Evolutionary conservation across 2,888 invertebrate genomes (phyloP), one percentile per base, ranked within the genome.

Genomic region (Zaprionus obscuricornis): DNA sequence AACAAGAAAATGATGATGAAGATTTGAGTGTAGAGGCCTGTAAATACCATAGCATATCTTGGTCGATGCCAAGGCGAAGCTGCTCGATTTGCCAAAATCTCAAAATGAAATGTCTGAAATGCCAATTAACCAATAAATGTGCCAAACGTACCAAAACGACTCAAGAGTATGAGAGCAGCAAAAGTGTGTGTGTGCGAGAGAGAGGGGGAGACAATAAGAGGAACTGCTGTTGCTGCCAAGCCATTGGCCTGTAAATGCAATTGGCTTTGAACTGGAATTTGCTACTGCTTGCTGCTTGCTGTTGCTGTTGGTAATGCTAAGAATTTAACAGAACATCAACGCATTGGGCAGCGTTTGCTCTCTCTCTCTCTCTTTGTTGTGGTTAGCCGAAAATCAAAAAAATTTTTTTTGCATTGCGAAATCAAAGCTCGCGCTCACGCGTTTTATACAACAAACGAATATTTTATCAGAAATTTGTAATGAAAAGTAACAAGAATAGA

Each of bases 81-180:
- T n/a, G 20, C 37, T 11, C 26, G 14, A 17, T 29, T 31, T 39
- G 14, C 50, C 13, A 31, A 34, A 56, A 47, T 31, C 20, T 4
- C 5, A n/a, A 10, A 16, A 17, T n/a, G 17, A 24, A 70, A 67
- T 82, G 50, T 50, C 55, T 73, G 40, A 72, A 74, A 77, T 77
- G 62, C 78, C 82, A 82, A 77, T 77, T 74, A 72, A 56, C 52
- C 77, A 72, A 62, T 62, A 72, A 65, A 57, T 65, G 57, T 40
- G n/a, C 24, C 50, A 24, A 24, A 24, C 24, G 8, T 6, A 24
- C 24, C 24, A 24, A 24, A n/a, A n/a, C n/a, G n/a, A n/a, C n/a
- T n/a, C n/a, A n/a, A n/a, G n/a, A n/a, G n/a, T n/a, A n/a, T n/a
- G n/a, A n/a, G n/a, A n/a, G n/a, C n/a, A 34, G 11, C 7, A 5